A percentile compares a stretch with the other conserved stretches of the same genome.
Evolutionary conservation across 2,888 invertebrate genomes (phyloP).

Genomic region (Cepaea hortensis): DNA sequence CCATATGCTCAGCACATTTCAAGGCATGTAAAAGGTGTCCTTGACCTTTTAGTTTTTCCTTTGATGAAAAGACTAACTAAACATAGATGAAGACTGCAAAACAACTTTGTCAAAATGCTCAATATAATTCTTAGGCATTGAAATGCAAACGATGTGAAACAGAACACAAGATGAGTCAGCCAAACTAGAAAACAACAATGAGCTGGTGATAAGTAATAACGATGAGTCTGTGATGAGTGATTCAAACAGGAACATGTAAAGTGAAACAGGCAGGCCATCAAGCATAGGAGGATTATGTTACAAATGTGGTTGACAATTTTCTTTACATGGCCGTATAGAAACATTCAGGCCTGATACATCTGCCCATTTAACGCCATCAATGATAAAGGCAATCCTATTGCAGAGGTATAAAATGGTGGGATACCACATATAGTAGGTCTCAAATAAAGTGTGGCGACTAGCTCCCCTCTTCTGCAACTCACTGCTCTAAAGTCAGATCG

Average conservation of each 20-base stretch:
- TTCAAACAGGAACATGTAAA: not conserved
- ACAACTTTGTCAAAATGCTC: slow-evolving; percentile 13
- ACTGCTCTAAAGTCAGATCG: no score
- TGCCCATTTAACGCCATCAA: no score
- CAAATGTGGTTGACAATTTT: not conserved
- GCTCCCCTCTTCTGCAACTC: no score
- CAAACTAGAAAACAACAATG: slow-evolving; percentile 1
- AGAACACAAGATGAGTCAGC: not conserved
- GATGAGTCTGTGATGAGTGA: slow-evolving; percentile 38
- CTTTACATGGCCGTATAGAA: no score
- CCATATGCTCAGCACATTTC: no score
- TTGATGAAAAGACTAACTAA: not conserved
- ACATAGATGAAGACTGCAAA: not conserved
- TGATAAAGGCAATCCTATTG: no score
- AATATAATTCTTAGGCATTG: slow-evolving; percentile 2
- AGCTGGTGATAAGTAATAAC: slow-evolving; percentile 21
- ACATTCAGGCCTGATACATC: no score
- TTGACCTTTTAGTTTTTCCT: no score
- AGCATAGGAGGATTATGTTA: not conserved
- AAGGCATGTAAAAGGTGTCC: no score
- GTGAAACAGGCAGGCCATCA: not conserved
- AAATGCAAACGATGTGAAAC: not conserved
- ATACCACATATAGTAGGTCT: no score
- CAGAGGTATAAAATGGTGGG: no score
- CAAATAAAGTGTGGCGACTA: no score